Evolutionary conservation across 2,797 vertebrate genomes (phyloP), one percentile per base, ranked within the genome.

Genomic region (Pyrocephalus nanus): DNA sequence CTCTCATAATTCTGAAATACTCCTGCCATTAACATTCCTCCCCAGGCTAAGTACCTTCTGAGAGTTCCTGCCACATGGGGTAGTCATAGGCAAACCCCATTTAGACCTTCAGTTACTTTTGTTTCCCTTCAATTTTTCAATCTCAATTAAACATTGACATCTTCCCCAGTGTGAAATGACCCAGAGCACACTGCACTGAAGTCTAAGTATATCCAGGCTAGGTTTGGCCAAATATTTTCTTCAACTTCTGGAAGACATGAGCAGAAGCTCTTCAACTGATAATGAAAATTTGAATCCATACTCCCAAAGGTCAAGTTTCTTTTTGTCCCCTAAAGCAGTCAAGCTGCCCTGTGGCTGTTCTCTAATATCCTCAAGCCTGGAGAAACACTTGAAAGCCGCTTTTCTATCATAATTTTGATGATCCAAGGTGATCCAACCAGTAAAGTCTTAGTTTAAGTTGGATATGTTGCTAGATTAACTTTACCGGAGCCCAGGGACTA

Each of bases 121-220:
- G 83, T 82, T 95, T 92, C 90, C 66, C 55, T 85, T 77, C 48
- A 34, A 0, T 88, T 94, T 92, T 94, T 93, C 91, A 79, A n/a
- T 88, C 74, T 90, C 74, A 87, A 80, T 92, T 90, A 93, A 92
- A 74, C 71, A 62, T 21, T 82, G 83, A 82, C 71, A 86, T 43
- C 64, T 90, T 82, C 61, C 91, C 47, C 36, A 42, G 43, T 51
- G 77, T 48, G 64, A 90, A 94, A 86, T 88, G 74, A 74, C 83
- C 90, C 71, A 62, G 43, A 92, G 78, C 61, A 65, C 20, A 17
- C 11, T 66, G 62, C 93, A 51, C 32, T 60, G 38, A 16, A 70
- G 54, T 30, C 76, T 84, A 55, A 93, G 74, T 54, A 65, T 27
- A 95, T 50, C 60, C 32, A 81, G 26, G 51, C 66, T 90, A 69